phyloP scores from a whole-genome alignment of 2,888 invertebrate genomes.

The Cinara cedri region DNA sequence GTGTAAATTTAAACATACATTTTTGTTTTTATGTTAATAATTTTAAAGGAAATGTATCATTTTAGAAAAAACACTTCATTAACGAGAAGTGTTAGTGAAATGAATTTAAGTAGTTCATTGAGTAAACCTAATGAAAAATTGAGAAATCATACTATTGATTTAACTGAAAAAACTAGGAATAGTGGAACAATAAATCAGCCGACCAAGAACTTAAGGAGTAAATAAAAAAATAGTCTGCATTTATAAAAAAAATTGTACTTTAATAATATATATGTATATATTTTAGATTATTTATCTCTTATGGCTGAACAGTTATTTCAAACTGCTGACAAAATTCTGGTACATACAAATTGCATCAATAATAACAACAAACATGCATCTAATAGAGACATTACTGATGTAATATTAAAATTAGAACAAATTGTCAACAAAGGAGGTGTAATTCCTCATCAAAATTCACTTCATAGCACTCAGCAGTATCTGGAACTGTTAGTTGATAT shows the following conservation, averaged over 20 bases:
- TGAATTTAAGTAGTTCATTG: slow-evolving; percentile 40
- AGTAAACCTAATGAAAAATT: slow-evolving; percentile 38
- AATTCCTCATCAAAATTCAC: slow-evolving; percentile 39
- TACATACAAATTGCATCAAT: slow-evolving; percentile 32
- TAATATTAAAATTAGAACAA: slow-evolving; percentile 37
- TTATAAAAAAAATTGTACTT: not conserved
- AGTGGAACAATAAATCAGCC: slow-evolving; percentile 6
- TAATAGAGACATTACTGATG: slow-evolving; percentile 16
- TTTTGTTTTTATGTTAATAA: no score
- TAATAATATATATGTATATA: not conserved
- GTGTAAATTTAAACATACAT: not conserved
- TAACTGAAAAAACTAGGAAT: slow-evolving; percentile 3
- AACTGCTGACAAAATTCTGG: slow-evolving; percentile 45
- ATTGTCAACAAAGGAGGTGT: slow-evolving; percentile 31
- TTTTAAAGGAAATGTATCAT: not conserved
- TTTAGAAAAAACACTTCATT: slow-evolving; percentile 23
- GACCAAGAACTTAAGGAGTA: slow-evolving; percentile 44
- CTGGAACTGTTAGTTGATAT: slow-evolving; percentile 38
- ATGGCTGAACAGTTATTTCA: slow-evolving; percentile 44
- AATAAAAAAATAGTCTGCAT: not conserved
- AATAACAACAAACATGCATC: not conserved
- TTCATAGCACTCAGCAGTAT: slow-evolving; percentile 37
- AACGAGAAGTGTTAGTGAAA: slow-evolving; percentile 44
- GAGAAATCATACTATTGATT: slow-evolving; percentile 8
- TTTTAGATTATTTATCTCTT: slow-evolving; percentile 36